These are phyloP conservation scores for Pterocles orientalis DNA, from an alignment of 2,113 vertebrate species.

Conservation along the genomic window DNA sequence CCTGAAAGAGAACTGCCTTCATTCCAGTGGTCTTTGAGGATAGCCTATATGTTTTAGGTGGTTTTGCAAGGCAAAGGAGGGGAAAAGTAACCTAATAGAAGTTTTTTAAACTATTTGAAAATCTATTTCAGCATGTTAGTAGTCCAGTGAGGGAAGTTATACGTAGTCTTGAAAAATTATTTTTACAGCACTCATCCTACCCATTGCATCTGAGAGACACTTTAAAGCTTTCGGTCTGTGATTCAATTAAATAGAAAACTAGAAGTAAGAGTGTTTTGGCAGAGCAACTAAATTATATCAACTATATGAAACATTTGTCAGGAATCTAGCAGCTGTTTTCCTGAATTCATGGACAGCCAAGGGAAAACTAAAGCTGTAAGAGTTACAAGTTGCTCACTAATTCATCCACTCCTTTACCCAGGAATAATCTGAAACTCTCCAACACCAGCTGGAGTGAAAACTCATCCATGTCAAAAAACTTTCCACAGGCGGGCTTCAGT, in stretches of 20 bases:
- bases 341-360: constrained; percentile 13
- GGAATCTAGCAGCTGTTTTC: constrained; percentile 56
- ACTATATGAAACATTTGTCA: constrained; percentile 31
- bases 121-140: neutral
- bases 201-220: neutral
- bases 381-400: constrained; percentile 32
- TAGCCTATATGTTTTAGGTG: neutral
- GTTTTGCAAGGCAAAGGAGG: neutral
- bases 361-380: constrained; percentile 48
- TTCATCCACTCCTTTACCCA: neutral
- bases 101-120: neutral
- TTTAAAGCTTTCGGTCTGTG: neutral
- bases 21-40: neutral
- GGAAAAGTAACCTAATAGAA: neutral
- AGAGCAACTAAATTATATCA: constrained; percentile 39
- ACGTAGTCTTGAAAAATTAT: neutral
- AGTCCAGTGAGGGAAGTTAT: neutral
- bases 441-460: neutral
- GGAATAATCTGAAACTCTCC: neutral
- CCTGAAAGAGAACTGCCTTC: neutral
- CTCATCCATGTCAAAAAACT: constrained; percentile 13
- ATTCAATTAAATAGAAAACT: constrained; percentile 42
- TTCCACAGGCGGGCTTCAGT: neutral
- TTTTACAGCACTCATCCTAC: neutral
- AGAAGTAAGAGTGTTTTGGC: constrained; percentile 46